phyloP scores from a whole-genome alignment of 2,113 vertebrate genomes.

The Lontra canadensis region DNA sequence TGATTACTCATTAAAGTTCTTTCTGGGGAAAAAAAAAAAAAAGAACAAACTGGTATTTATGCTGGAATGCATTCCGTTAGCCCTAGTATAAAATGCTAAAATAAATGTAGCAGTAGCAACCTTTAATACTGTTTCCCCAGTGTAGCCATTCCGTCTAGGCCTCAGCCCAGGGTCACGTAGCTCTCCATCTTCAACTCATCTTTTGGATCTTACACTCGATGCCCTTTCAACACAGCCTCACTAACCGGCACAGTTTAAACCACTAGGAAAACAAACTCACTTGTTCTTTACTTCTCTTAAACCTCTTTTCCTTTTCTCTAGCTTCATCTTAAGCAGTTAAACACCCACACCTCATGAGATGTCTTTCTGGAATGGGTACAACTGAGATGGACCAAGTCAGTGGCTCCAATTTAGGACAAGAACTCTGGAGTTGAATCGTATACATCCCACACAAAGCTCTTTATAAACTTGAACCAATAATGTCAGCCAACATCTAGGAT shows the following conservation, averaged over 20 bases:
- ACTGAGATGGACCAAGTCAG: neutral
- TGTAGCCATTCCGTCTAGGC: neutral
- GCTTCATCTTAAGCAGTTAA: neutral
- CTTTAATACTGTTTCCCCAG: neutral
- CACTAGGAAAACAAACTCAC: neutral
- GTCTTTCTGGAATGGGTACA: neutral
- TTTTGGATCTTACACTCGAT: neutral
- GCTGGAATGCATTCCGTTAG: neutral
- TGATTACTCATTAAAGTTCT: conserved; percentile 24
- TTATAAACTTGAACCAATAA: neutral
- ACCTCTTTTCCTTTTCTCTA: neutral
- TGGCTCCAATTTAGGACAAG: neutral
- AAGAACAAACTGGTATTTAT: conserved; percentile 3
- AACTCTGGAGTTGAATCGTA: neutral
- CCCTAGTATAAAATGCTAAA: neutral
- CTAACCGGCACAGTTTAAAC: neutral
- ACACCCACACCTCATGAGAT: neutral
- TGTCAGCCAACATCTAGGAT: neutral
- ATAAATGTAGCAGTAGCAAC: neutral
- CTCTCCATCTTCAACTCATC: neutral
- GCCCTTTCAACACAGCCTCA: neutral
- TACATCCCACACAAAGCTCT: neutral
- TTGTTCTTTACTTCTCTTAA: neutral
- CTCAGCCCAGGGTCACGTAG: neutral
- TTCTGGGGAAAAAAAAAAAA: neutral